Evolutionary conservation across 2,113 vertebrate species (phyloP).

Genomic region (Arvicanthis niloticus): DNA sequence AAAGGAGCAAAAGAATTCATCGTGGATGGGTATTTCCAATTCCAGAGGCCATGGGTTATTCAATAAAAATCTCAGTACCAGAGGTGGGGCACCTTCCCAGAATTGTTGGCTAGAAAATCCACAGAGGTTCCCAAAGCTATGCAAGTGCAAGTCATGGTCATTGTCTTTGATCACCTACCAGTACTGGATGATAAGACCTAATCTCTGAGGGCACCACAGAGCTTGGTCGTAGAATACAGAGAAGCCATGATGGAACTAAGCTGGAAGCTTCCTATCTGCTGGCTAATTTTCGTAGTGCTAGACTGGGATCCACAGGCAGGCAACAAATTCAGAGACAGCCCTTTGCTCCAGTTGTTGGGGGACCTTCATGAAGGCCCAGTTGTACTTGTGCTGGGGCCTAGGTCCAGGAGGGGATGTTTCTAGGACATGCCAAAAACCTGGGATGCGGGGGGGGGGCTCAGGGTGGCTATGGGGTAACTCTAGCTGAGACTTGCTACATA

Average conservation of each 20-base stretch:
- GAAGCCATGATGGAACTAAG: neutral
- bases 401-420: no score
- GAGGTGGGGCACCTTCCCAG: neutral
- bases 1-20: neutral
- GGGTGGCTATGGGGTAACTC: no score
- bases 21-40: neutral
- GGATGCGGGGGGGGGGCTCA: no score
- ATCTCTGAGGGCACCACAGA: neutral
- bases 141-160: no score
- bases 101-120: neutral
- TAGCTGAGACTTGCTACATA: neutral
- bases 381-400: no score
- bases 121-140: neutral
- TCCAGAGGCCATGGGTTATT: neutral
- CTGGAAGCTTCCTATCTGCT: neutral
- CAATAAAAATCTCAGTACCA: neutral
- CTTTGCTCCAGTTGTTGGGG: no score
- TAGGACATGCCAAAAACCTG: no score
- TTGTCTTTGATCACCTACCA: neutral
- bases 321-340: no score
- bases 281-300: neutral
- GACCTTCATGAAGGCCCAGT: no score
- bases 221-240: neutral
- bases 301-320: no score
- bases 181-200: neutral